phyloP scores from a whole-genome alignment of 2,797 vertebrate species.

The Clarias pachynema region DNA sequence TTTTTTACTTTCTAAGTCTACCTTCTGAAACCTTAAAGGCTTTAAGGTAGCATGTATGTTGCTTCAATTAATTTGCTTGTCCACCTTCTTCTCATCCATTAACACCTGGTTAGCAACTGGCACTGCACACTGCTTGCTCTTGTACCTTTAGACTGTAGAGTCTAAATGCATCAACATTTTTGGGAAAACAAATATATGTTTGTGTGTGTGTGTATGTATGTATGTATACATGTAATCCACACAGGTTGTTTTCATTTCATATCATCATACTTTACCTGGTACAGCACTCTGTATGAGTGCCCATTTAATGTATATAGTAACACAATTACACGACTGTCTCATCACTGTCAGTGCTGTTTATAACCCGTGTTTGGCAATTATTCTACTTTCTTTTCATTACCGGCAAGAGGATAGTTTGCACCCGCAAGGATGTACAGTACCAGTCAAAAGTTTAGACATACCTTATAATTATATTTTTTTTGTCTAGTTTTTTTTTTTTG shows the following conservation, averaged over 20 bases:
- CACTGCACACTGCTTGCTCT: not conserved
- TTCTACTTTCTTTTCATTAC: not conserved
- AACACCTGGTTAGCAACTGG: not conserved
- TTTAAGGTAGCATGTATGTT: not conserved
- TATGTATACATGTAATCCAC: not conserved
- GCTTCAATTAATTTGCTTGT: not conserved
- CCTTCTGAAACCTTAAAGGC: not conserved
- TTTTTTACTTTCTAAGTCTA: not conserved
- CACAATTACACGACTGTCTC: not conserved
- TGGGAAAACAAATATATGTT: not conserved
- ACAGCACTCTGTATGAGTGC: not conserved
- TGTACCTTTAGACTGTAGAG: not conserved
- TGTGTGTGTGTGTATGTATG: not conserved
- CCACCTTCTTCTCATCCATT: not conserved
- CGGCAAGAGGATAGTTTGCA: not conserved
- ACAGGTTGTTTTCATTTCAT: not conserved
- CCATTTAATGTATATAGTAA: not conserved
- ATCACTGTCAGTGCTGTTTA: not conserved
- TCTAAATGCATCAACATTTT: not conserved
- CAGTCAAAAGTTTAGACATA: no score
- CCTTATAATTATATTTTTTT: no score
- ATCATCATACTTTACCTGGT: not conserved
- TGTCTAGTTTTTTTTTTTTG: no score
- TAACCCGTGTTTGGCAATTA: not conserved
- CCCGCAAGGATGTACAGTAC: no score